Evolutionary conservation across 2,113 vertebrate species (phyloP), one percentile per base, ranked within the genome.

Genomic region (Cricetomys ansorgei): DNA sequence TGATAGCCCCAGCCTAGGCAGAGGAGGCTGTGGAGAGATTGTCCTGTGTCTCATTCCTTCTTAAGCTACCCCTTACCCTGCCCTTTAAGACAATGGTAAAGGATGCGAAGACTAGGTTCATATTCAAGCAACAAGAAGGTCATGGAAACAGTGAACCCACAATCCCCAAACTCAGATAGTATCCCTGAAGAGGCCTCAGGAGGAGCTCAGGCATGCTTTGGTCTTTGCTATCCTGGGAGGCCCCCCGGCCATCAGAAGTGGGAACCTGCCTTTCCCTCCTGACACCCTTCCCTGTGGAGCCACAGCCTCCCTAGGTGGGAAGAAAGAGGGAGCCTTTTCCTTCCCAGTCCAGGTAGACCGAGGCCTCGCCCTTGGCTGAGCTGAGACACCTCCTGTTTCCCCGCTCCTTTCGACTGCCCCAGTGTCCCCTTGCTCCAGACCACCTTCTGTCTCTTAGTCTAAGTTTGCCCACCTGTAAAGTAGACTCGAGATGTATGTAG

Each of bases 391-490:
- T 94, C 83, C 93, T 92, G 69, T 96, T 91, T 95, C 64, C 86
- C 89, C 77, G 96, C 73, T 59, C 81, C 64, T 75, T 55, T 29
- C 69, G 50, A 91, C 81, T 88, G 40, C 67, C 88, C 94, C 90
- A 43, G 31, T 69, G 70, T 96, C 90, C 93, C 77, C 93, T 96
- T 64, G 92, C 80, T 97, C 94, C 80, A 34, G 90, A 69, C 95
- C 43, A 94, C 94, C 81, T 96, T 96, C 94, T 95, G 93, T 96
- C 93, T 97, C 84, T 94, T 93, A 94, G 94, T 96, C 91, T 89
- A 50, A 96, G 94, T 97, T 48, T 96, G 77, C 88, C 95, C 73
- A 89, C 87, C 94, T 80, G 69, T 96, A 88, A 93, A 94, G 80
- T 94, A 92, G 93, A 85, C 83, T 88, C 59, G 43, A 83, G 90